Evolutionary conservation across 2,888 invertebrate genomes (phyloP).

Genomic region (Nomada hirtipes): DNA sequence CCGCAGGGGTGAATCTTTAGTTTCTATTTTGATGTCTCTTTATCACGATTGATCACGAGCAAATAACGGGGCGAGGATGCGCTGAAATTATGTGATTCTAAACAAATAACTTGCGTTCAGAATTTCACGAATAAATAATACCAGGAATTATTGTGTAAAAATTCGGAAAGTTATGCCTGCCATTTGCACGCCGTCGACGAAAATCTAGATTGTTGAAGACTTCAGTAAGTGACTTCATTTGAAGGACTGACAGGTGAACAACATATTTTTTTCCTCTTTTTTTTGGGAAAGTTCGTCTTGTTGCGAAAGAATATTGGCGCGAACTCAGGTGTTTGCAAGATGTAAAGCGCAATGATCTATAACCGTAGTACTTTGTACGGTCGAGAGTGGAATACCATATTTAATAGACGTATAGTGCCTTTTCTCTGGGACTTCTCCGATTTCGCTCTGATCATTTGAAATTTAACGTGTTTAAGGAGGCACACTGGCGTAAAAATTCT

Average conservation of each 20-base stretch:
- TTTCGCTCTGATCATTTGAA: slow-evolving; percentile 55
- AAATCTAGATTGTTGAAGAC: slow-evolving; percentile 28
- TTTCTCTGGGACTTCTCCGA: slow-evolving; percentile 76
- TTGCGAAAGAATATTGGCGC: slow-evolving; percentile 23
- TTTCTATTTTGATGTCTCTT: not conserved
- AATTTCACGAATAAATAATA: slow-evolving; percentile 2
- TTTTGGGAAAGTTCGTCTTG: not conserved
- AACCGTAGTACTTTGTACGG: slow-evolving; percentile 31
- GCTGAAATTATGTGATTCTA: slow-evolving; percentile 26
- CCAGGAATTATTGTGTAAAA: not conserved
- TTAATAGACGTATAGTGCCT: slow-evolving; percentile 77
- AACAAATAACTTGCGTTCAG: slow-evolving; percentile 6
- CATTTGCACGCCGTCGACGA: slow-evolving; percentile 40
- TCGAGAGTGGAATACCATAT: slow-evolving; percentile 49
- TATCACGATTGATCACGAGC: not conserved
- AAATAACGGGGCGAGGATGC: not conserved
- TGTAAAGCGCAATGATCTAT: slow-evolving; percentile 37
- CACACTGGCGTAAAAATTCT: slow-evolving; percentile 64
- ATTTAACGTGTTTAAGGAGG: slow-evolving; percentile 67
- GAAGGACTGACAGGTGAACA: not conserved
- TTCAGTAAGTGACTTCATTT: not conserved
- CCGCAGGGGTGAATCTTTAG: not conserved
- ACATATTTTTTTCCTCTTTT: slow-evolving; percentile 8
- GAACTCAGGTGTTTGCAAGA: not conserved
- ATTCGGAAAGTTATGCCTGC: slow-evolving; percentile 21